Percentiles rank a stretch among this genome's conserved stretches.
Conservation (phyloP, 1,140 invertebrate genomes). For the Mamestra configurata region DNA sequence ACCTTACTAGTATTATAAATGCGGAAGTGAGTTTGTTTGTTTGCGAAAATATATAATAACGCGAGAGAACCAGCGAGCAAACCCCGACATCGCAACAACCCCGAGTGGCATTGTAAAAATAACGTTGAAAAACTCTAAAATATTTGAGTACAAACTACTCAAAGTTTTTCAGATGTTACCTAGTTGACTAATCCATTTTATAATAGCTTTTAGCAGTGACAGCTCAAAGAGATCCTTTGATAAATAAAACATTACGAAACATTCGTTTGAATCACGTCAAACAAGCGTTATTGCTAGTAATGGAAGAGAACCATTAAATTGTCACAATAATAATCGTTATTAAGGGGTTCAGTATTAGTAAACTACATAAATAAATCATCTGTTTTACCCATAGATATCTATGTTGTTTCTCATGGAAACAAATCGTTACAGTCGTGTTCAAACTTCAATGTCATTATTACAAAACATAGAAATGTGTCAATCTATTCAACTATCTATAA, state of each 20-base stretch:
- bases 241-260: conserved; percentile 10
- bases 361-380: conserved; percentile 11
- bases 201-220: neutral
- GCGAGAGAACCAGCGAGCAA: too few species aligned
- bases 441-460: conserved; percentile 17
- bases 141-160: too few species aligned
- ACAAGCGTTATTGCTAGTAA: neutral
- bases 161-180: too few species aligned
- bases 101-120: too few species aligned
- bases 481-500: conserved; percentile 12
- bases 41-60: too few species aligned
- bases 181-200: neutral
- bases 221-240: neutral
- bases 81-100: too few species aligned
- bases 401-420: neutral
- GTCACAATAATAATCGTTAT: neutral
- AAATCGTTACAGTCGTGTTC: neutral
- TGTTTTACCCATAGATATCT: neutral
- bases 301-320: conserved; percentile 10
- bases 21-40: too few species aligned
- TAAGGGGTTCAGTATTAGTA: neutral
- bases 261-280: conserved; percentile 4
- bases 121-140: too few species aligned
- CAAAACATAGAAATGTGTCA: conserved; percentile 9
- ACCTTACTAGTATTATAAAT: too few species aligned